These are phyloP conservation scores for Mormyrus lacerda DNA, from an alignment of 2,113 vertebrate species.

Conservation along the genomic window DNA sequence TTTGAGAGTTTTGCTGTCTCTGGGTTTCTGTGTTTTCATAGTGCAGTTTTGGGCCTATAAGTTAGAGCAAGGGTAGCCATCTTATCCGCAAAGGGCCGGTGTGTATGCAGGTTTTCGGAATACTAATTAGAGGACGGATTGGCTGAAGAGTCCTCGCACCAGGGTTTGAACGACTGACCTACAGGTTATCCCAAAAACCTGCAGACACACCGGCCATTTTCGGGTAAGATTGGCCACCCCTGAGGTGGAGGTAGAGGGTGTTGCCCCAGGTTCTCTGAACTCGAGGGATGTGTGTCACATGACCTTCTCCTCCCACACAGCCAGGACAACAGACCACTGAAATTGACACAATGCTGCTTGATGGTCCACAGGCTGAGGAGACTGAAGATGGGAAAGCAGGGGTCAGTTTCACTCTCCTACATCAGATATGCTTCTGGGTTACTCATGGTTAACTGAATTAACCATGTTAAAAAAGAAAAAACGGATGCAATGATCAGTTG, in stretches of 20 bases:
- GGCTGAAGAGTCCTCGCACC: too few relatives aligned
- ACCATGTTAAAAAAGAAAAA: background rate
- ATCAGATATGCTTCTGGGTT: background rate
- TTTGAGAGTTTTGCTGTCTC: background rate
- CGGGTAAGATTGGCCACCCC: too few relatives aligned
- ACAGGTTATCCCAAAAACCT: too few relatives aligned
- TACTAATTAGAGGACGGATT: too few relatives aligned
- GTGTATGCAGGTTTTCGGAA: too few relatives aligned
- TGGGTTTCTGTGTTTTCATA: background rate
- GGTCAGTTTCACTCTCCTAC: conserved; percentile 43
- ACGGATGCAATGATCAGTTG: background rate
- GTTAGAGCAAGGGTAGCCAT: too few relatives aligned
- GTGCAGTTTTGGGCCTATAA: background rate
- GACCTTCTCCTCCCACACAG: conserved; percentile 27
- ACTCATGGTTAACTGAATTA: background rate
- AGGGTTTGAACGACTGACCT: too few relatives aligned
- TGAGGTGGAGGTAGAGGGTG: too few relatives aligned
- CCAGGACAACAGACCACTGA: conserved; percentile 56
- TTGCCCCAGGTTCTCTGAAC: background rate
- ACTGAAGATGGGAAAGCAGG: conserved; percentile 30
- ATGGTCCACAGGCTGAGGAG: conserved; percentile 15
- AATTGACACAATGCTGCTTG: conserved; percentile 36
- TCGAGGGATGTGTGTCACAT: background rate
- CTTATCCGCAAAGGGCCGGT: too few relatives aligned
- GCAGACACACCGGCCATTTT: too few relatives aligned